These are phyloP conservation scores for Augochlora pura DNA, from an alignment of 1,140 invertebrate species.

Conservation along the genomic window DNA sequence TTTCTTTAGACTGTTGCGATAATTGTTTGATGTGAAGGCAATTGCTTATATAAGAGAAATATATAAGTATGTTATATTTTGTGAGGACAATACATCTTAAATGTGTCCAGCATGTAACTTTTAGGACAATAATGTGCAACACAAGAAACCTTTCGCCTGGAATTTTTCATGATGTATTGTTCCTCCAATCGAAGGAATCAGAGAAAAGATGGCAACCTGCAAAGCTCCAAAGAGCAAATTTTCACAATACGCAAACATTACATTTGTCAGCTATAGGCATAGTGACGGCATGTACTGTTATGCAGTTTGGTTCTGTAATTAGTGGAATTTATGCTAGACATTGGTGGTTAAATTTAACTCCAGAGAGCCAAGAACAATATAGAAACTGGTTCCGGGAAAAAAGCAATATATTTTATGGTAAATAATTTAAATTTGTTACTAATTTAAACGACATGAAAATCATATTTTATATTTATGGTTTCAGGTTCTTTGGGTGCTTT, in stretches of 20 bases:
- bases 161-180: background rate
- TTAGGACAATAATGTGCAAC: background rate
- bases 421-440: conserved; percentile 6
- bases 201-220: conserved; percentile 13
- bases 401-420: conserved; percentile 62
- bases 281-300: conserved; percentile 66
- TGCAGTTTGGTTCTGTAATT: conserved; percentile 70
- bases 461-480: conserved; percentile 41
- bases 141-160: background rate
- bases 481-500: conserved; percentile 61
- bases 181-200: background rate
- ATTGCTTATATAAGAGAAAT: background rate
- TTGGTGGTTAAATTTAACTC: conserved; percentile 79
- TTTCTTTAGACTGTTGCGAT: background rate
- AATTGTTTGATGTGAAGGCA: background rate
- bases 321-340: conserved; percentile 76
- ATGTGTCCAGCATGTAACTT: background rate
- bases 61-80: background rate
- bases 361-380: conserved; percentile 68
- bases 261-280: conserved; percentile 66
- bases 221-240: conserved; percentile 54
- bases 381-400: conserved; percentile 61
- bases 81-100: background rate
- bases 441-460: background rate
- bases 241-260: conserved; percentile 69